Percentiles rank a stretch among this genome's conserved stretches.
phyloP scores from a whole-genome alignment of 2,113 vertebrate species.

The Chrysemys picta region DNA sequence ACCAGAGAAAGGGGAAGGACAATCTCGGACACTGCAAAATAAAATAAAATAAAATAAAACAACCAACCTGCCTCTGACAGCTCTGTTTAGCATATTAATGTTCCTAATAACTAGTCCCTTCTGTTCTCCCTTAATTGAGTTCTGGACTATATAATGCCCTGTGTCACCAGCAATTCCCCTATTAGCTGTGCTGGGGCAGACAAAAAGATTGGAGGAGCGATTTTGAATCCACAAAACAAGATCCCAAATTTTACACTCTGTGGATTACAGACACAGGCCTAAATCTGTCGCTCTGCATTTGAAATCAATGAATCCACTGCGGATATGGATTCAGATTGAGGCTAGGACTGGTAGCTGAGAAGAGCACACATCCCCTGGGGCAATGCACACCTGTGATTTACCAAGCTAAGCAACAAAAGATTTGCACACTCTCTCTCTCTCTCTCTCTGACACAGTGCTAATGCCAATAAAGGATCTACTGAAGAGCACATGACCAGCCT shows the following conservation, averaged over 20 bases:
- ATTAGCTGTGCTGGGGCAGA: background rate
- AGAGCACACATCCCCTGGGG: background rate
- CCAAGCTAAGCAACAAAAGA: background rate
- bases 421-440: rapidly evolving
- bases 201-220: background rate
- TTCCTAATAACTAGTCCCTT: background rate
- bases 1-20: background rate
- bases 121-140: background rate
- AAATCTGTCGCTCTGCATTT: conserved; percentile 42
- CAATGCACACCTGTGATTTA: background rate
- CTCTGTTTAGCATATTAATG: background rate
- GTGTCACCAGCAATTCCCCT: background rate
- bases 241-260: background rate
- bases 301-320: conserved; percentile 48
- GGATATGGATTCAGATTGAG: rapidly evolving
- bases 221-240: background rate
- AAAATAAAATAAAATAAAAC: background rate
- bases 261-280: background rate
- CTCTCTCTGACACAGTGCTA: background rate
- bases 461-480: background rate
- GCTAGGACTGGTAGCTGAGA: conserved; percentile 22
- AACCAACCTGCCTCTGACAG: background rate
- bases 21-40: background rate
- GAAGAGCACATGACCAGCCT: background rate
- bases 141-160: background rate